Evolutionary conservation across 2,113 vertebrate genomes (phyloP).

Genomic region (Phrynocephalus versicolor): DNA sequence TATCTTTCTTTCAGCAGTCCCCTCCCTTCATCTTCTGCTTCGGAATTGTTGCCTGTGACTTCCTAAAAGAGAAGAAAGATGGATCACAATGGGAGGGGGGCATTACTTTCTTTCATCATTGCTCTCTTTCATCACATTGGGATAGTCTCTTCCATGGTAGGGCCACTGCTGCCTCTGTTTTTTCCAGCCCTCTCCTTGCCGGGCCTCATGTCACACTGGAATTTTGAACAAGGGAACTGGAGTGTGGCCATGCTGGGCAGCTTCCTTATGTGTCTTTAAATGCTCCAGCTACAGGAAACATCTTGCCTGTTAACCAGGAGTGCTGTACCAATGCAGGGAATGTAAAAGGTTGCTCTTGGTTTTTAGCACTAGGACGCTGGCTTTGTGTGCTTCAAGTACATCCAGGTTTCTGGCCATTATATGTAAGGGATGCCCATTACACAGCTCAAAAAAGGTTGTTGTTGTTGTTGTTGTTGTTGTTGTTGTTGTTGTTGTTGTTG

Average conservation of each 20-base stretch:
- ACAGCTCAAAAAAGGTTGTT: no score
- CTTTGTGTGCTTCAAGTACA: background rate
- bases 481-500: no score
- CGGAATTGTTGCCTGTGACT: background rate
- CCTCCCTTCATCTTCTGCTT: background rate
- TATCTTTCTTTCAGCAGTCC: background rate
- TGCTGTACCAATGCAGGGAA: background rate
- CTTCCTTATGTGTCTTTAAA: background rate
- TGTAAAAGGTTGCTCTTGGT: background rate
- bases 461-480: no score
- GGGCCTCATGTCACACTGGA: slow-evolving; percentile 10
- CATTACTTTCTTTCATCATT: no score
- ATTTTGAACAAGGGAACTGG: slow-evolving; percentile 2
- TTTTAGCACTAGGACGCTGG: background rate
- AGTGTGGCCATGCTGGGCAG: background rate
- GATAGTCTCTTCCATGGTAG: background rate
- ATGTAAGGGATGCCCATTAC: no score
- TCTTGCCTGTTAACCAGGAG: background rate
- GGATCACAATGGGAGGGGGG: background rate
- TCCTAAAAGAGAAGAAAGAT: background rate
- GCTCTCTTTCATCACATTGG: background rate
- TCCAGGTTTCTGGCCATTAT: background rate
- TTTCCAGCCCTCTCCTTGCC: background rate
- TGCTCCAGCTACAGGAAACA: background rate
- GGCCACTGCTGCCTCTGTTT: background rate